These are phyloP conservation scores for Anas bahamensis DNA, from an alignment of 2,797 vertebrate species.

Conservation along the genomic window DNA sequence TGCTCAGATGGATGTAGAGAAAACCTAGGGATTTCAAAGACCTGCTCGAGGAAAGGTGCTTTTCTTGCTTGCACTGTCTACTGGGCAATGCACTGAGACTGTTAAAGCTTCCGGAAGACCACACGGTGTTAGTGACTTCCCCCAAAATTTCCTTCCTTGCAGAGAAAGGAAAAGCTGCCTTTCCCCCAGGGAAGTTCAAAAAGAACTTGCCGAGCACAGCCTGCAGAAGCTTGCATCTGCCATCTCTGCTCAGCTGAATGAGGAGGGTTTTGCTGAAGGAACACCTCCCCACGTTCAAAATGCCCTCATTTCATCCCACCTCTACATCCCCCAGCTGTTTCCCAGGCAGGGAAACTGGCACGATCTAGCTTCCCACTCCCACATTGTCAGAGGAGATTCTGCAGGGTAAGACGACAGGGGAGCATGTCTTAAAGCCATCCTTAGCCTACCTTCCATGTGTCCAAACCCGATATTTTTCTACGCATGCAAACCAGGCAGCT, in stretches of 20 bases:
- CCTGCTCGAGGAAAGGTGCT: not conserved
- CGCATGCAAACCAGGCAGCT: not conserved
- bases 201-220: not conserved
- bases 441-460: not conserved
- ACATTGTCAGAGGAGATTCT: not conserved
- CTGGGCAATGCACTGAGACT: not conserved
- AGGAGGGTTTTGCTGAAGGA: not conserved
- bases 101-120: not conserved
- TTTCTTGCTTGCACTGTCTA: not conserved
- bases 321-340: not conserved
- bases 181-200: not conserved
- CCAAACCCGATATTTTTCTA: not conserved
- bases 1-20: not conserved
- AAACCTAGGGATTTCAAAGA: not conserved
- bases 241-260: not conserved
- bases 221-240: not conserved
- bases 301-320: not conserved
- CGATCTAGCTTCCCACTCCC: not conserved
- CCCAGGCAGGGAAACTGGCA: not conserved
- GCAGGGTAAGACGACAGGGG: not conserved
- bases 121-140: not conserved
- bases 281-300: not conserved
- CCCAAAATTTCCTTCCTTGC: not conserved
- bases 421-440: not conserved
- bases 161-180: not conserved